Conservation (phyloP, 2,797 vertebrate genomes). For the Rhincodon typus region DNA sequence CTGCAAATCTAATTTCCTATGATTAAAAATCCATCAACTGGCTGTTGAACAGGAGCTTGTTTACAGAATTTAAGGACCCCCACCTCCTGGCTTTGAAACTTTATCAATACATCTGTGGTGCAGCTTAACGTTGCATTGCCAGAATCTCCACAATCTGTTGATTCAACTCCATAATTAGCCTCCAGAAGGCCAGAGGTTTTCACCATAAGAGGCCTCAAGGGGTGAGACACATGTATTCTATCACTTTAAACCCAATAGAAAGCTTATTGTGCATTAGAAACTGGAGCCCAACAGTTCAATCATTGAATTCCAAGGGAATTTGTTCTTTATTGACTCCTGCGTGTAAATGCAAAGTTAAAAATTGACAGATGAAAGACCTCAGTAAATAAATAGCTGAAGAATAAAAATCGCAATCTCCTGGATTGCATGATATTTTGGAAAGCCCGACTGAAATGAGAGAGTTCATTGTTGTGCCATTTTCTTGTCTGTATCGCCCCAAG, state of each 20-base stretch:
- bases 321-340: not conserved
- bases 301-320: not conserved
- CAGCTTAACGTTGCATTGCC: not conserved
- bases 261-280: not conserved
- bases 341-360: not conserved
- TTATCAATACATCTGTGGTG: not conserved
- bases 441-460: not conserved
- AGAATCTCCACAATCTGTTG: not conserved
- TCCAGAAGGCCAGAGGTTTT: not conserved
- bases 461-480: not conserved
- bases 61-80: not conserved
- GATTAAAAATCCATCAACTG: not conserved
- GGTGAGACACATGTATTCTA: not conserved
- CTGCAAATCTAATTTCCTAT: not conserved
- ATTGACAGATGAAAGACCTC: not conserved
- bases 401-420: not conserved
- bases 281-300: not conserved
- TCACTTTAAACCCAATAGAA: not conserved
- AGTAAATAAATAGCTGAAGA: not conserved
- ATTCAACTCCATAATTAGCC: not conserved
- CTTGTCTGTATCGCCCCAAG: not conserved
- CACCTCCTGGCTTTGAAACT: not conserved
- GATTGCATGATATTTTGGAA: not conserved
- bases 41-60: not conserved
- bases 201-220: not conserved